phyloP scores from a whole-genome alignment of 2,797 vertebrate genomes.

The Cephalopachus bancanus region DNA sequence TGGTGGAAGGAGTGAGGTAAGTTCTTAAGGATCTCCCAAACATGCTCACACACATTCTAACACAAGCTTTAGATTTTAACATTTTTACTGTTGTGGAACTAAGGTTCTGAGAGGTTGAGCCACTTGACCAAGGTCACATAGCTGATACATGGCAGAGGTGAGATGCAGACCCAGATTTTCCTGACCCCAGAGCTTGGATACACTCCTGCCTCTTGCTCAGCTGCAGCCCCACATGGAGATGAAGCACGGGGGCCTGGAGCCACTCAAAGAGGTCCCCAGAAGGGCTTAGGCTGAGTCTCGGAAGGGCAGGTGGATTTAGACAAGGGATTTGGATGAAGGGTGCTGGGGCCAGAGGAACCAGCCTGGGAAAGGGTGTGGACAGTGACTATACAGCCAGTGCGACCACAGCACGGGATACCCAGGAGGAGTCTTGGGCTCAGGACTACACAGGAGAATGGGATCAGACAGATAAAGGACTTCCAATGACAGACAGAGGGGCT shows the following conservation, averaged over 20 bases:
- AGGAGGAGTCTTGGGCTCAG: not conserved
- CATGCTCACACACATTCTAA: not conserved
- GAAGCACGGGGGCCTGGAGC: not conserved
- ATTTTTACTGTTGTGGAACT: not conserved
- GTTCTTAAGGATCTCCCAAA: not conserved
- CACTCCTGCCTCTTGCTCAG: not conserved
- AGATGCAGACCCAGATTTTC: not conserved
- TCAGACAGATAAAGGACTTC: not conserved
- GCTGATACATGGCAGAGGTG: not conserved
- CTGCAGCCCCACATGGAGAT: no score
- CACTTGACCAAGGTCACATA: not conserved
- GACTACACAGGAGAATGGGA: accelerated
- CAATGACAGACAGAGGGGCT: no score
- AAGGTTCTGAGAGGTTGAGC: not conserved
- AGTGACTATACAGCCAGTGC: not conserved
- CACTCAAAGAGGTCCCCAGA: not conserved
- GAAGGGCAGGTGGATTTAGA: not conserved
- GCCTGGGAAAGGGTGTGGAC: not conserved
- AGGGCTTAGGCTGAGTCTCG: not conserved
- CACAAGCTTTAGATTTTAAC: not conserved
- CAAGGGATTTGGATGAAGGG: not conserved
- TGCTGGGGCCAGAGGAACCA: not conserved
- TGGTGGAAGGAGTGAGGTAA: accelerated
- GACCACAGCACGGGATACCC: not conserved
- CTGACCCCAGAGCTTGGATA: not conserved